Percentiles rank a stretch among this genome's conserved stretches.
These are phyloP conservation scores for Rhinoderma darwinii DNA, from an alignment of 2,113 vertebrate genomes.

Conservation along the genomic window DNA sequence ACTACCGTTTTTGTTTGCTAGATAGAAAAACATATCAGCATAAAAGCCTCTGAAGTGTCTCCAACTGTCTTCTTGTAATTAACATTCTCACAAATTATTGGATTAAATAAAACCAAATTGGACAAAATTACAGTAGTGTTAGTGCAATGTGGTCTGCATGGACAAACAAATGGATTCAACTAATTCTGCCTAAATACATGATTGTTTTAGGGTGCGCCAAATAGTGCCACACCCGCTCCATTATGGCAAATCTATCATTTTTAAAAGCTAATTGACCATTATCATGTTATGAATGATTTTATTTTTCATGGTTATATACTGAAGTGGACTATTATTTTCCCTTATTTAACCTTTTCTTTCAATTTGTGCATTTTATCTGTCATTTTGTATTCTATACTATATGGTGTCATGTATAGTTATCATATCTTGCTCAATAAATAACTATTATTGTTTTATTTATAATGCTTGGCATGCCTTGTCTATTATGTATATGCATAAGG, in stretches of 20 bases:
- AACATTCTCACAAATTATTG: not conserved
- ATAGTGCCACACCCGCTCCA: not conserved
- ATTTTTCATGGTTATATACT: constrained; percentile 1
- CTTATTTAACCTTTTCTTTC: not conserved
- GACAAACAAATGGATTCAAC: constrained; percentile 3
- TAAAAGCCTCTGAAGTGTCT: not conserved
- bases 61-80: not conserved
- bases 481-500: too few relatives aligned
- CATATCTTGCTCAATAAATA: too few relatives aligned
- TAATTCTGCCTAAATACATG: not conserved
- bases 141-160: not conserved
- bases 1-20: not conserved
- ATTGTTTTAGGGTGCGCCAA: not conserved
- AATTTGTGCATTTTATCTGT: not conserved
- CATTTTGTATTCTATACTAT: not conserved
- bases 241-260: not conserved
- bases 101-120: not conserved
- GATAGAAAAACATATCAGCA: not conserved
- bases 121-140: not conserved
- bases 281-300: not conserved
- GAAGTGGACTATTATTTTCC: not conserved
- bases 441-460: too few relatives aligned
- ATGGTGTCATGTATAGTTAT: not conserved
- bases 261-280: constrained; percentile 16
- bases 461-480: too few relatives aligned